These are phyloP conservation scores for Phyllopteryx taeniolatus DNA, from an alignment of 2,113 vertebrate species.

Conservation along the genomic window DNA sequence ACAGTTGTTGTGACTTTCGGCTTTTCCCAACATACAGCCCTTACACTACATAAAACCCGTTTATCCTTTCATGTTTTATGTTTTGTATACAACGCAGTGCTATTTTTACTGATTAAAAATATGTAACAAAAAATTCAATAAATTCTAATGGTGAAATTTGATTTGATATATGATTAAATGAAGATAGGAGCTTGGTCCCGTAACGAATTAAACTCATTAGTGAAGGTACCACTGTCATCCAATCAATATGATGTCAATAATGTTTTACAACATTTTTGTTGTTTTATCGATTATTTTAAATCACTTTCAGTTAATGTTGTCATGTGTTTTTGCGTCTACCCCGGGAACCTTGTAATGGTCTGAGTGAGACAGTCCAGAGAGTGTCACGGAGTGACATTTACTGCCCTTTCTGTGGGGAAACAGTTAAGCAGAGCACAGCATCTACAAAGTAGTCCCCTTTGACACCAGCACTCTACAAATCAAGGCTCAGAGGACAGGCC, in stretches of 20 bases:
- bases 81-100: too few species aligned
- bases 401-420: constrained; percentile 60
- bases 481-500: constrained; percentile 62
- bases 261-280: neutral
- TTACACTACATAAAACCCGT: too few species aligned
- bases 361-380: constrained; percentile 69
- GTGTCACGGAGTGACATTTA: constrained; percentile 65
- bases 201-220: too few species aligned
- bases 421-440: constrained; percentile 70
- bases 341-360: constrained; percentile 39
- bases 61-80: too few species aligned
- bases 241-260: neutral
- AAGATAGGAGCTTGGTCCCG: too few species aligned
- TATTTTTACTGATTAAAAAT: too few species aligned
- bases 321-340: constrained; percentile 33
- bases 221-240: neutral
- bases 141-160: too few species aligned
- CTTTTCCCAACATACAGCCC: too few species aligned
- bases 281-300: neutral
- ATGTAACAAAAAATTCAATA: too few species aligned
- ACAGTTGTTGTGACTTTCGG: too few species aligned
- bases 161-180: too few species aligned
- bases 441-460: constrained; percentile 76
- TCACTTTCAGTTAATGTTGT: neutral
- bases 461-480: constrained; percentile 77